These are phyloP conservation scores for Sphaeridia pumilis DNA, from an alignment of 2,888 invertebrate species.

Conservation along the genomic window DNA sequence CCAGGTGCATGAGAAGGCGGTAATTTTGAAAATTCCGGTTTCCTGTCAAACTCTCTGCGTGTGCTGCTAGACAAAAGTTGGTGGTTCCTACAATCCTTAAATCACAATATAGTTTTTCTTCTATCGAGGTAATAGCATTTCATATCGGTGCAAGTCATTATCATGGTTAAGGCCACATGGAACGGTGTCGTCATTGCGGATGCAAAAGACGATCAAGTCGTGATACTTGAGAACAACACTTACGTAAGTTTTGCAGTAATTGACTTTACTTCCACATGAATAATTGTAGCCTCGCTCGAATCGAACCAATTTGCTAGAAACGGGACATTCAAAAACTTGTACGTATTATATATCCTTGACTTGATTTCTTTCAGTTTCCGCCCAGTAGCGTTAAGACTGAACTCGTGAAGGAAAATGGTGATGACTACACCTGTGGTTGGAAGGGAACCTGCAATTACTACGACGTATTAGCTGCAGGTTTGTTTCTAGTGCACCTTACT, in stretches of 20 bases:
- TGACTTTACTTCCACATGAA: background rate
- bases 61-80: too few relatives aligned
- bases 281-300: background rate
- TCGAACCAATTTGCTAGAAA: background rate
- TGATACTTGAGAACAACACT: slow-evolving; percentile 22
- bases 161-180: slow-evolving; percentile 24
- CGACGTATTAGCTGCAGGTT: slow-evolving; percentile 23
- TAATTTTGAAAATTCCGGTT: too few relatives aligned
- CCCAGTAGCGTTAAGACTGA: slow-evolving; percentile 18
- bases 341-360: background rate
- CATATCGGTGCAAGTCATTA: too few relatives aligned
- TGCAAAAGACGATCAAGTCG: slow-evolving; percentile 13
- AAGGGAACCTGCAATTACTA: slow-evolving; percentile 26
- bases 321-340: background rate
- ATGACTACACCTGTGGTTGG: slow-evolving; percentile 23
- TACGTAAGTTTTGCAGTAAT: slow-evolving; percentile 17
- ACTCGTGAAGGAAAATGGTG: slow-evolving; percentile 15
- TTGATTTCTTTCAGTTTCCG: slow-evolving; percentile 18
- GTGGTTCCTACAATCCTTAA: too few relatives aligned
- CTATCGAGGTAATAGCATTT: too few relatives aligned
- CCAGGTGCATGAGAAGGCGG: too few relatives aligned
- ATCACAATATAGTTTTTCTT: too few relatives aligned
- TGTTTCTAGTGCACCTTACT: background rate
- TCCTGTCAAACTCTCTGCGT: too few relatives aligned
- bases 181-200: slow-evolving; percentile 20